Evolutionary conservation across 2,797 vertebrate genomes (phyloP).

Genomic region (Typhlichthys eigenmanni): DNA sequence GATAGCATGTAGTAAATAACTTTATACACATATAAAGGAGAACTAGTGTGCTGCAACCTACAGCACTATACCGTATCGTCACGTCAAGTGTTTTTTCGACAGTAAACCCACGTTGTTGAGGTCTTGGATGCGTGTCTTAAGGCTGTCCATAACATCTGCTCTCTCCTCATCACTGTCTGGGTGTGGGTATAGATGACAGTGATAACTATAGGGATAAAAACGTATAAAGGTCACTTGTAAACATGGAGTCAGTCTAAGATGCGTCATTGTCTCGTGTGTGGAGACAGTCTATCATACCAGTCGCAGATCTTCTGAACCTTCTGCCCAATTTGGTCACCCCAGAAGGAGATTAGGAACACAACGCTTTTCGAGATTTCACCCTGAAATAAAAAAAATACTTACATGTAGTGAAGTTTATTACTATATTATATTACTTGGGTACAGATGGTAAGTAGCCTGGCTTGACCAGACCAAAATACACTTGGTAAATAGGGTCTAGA

Average conservation of each 20-base stretch:
- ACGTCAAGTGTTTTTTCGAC: no score
- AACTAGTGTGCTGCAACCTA: no score
- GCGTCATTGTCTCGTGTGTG: background rate
- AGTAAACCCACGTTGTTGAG: constrained; percentile 84
- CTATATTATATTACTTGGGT: background rate
- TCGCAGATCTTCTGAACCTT: constrained; percentile 99
- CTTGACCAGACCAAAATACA: no score
- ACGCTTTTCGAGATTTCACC: constrained; percentile 89
- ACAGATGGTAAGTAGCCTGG: no score
- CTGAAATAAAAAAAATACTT: constrained; percentile 69
- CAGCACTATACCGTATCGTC: no score
- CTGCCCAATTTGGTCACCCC: constrained; percentile 97
- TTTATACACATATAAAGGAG: no score
- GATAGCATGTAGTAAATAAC: no score
- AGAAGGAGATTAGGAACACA: constrained; percentile 95
- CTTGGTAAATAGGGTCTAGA: no score
- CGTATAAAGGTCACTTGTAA: background rate
- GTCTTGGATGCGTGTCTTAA: constrained; percentile 91
- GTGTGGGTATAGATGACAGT: constrained; percentile 95
- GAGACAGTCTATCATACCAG: constrained; percentile 78
- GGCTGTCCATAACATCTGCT: constrained; percentile 85
- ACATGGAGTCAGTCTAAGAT: background rate
- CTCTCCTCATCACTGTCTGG: constrained; percentile 87
- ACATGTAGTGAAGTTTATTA: background rate
- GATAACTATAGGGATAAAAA: constrained; percentile 79